phyloP scores from a whole-genome alignment of 2,113 vertebrate species.

The Cyprinus carpio region DNA sequence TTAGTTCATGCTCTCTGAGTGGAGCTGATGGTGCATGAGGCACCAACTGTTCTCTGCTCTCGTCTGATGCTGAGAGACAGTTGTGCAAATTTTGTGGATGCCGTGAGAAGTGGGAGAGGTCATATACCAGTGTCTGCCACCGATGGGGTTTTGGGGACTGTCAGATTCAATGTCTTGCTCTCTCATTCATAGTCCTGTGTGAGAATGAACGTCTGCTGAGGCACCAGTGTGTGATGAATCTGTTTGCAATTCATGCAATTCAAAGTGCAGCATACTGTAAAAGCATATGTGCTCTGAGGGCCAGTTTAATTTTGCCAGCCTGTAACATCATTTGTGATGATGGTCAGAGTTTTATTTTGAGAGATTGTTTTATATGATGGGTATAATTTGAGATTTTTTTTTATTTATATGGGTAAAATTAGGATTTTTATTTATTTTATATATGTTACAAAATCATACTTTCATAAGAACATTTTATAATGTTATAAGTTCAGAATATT shows the following conservation, averaged over 20 bases:
- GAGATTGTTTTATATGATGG: too few species aligned
- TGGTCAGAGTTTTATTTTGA: too few species aligned
- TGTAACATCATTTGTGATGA: too few species aligned
- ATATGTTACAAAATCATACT: too few species aligned
- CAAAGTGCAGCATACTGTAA: background rate
- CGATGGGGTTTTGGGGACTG: constrained; percentile 31
- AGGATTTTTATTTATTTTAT: too few species aligned
- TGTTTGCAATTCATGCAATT: constrained; percentile 3
- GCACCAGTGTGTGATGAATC: constrained; percentile 14
- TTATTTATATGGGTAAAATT: too few species aligned
- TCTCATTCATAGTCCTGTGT: constrained; percentile 32
- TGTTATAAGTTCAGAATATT: too few species aligned
- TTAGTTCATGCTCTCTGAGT: background rate
- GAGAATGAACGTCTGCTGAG: constrained; percentile 4
- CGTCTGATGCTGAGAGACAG: constrained; percentile 39
- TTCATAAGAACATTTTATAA: too few species aligned
- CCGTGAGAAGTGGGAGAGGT: constrained; percentile 14
- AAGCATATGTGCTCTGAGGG: background rate
- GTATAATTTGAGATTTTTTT: too few species aligned
- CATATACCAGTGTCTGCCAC: constrained; percentile 15
- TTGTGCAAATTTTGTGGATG: constrained; percentile 34
- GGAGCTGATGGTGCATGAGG: constrained; percentile 29
- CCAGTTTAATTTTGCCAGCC: background rate
- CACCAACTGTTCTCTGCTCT: constrained; percentile 1
- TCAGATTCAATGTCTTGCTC: constrained; percentile 29